A percentile compares a stretch with the other conserved stretches of the same genome.
Conservation (phyloP, 2,113 vertebrate species). For the Plestiodon gilberti region DNA sequence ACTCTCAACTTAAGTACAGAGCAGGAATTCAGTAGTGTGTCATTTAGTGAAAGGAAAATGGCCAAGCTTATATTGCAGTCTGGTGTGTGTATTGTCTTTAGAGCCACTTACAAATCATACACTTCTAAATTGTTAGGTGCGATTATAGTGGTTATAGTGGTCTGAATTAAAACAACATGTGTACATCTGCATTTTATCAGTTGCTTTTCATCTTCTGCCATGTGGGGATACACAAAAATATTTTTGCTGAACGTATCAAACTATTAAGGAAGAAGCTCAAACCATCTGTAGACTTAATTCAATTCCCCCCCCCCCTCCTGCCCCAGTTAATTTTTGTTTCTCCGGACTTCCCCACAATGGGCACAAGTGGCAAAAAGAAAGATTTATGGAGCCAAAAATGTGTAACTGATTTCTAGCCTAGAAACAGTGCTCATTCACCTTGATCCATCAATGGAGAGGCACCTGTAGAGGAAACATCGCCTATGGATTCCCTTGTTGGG, state of each 20-base stretch:
- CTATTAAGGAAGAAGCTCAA: constrained; percentile 1
- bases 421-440: neutral
- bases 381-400: neutral
- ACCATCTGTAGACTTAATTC: neutral
- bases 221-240: neutral
- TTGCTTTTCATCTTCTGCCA: constrained; percentile 27
- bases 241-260: constrained; percentile 33
- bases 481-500: neutral
- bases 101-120: constrained; percentile 38
- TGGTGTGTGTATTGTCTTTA: neutral
- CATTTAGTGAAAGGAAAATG: constrained; percentile 45
- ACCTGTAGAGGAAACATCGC: neutral
- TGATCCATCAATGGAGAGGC: neutral
- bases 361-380: neutral
- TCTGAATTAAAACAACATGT: constrained; percentile 40
- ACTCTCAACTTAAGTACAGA: constrained; percentile 41
- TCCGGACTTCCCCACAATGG: neutral
- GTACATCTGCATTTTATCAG: constrained; percentile 55
- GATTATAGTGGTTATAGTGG: constrained; percentile 15
- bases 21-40: constrained; percentile 4
- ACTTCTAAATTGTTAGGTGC: constrained; percentile 16
- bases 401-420: neutral
- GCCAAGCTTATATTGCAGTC: constrained; percentile 13
- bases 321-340: neutral
- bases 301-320: no score